Conservation (phyloP, 2,113 vertebrate species). For the Stigmatopora nigra region DNA sequence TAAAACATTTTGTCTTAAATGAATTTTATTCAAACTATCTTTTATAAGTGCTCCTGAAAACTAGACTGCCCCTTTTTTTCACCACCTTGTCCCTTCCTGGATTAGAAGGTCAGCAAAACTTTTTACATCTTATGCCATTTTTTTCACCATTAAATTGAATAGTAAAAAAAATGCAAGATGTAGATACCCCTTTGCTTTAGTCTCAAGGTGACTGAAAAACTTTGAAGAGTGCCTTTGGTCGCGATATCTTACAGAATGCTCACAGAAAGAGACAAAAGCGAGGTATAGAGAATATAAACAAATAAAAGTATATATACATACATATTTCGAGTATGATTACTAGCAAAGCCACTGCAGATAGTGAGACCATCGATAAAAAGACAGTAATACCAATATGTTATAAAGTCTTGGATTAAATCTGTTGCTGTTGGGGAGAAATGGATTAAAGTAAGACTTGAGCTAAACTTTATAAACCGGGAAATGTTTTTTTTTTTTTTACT, state of each 20-base stretch:
- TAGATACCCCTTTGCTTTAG: background rate
- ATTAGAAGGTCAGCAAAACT: slow-evolving; percentile 1
- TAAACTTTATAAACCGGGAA: background rate
- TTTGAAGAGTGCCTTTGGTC: background rate
- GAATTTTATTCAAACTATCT: background rate
- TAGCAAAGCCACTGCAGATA: no score
- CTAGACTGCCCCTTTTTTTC: background rate
- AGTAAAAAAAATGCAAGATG: background rate
- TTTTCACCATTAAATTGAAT: background rate
- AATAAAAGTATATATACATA: background rate
- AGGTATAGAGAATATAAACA: background rate
- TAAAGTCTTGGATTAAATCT: background rate
- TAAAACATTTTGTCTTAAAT: background rate
- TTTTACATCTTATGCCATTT: background rate
- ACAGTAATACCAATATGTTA: background rate
- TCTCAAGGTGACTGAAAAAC: background rate
- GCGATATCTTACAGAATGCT: background rate
- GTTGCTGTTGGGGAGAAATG: background rate
- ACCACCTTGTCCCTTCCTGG: background rate
- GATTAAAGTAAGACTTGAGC: background rate
- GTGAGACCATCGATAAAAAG: no score
- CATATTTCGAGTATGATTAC: no score
- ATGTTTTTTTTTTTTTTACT: background rate
- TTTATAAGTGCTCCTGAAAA: background rate
- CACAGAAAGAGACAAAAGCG: background rate